Evolutionary conservation across 1,140 invertebrate species (phyloP), one percentile per base, ranked within the genome.

Genomic region (Ceratosolen solmsi): DNA sequence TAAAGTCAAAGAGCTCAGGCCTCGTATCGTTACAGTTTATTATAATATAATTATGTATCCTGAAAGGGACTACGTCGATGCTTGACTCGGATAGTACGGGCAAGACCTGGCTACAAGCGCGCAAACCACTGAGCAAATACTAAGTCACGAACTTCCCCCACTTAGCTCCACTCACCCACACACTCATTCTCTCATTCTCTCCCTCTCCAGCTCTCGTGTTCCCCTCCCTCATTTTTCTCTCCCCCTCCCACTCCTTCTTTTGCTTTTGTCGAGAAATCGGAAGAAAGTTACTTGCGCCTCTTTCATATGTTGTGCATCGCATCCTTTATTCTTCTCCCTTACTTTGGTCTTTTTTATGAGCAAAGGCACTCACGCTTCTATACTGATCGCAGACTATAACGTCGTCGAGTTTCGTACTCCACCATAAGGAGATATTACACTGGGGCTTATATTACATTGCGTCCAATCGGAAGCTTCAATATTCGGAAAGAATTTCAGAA

Each of bases 31-130:
- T 91, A 91, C 89, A 91, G 87, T 91, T 91, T 91, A 91, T 91
- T 92, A 90, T 92, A 92, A 89, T 92, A 91, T 91, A 92, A 92
- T 92, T 91, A 92, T 88, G 91, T 91, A 89, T 88, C 90, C 88
- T 87, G 85, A 84, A 86, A 89, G 84, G 84, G 54, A 80, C 46
- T 86, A 83, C 68, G 84, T 83, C 86, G 87, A 87, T 87, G 84
- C 84, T 68, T 27, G 79, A 84, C 76, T 79, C 83, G 87, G 87
- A 88, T 88, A 88, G 84, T 71, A 51, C 25, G 27, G 56, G 60
- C 56, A 74, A 79, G 36, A 13, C 54, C n/a, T 9, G 33, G 36
- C 46, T 68, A 17, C 33, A 38, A 68, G 49, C 72, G 77, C 77
- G 77, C 77, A 71, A 63, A 63, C 79, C 84, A 84, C 89, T 91